Percentiles rank a stretch among this genome's conserved stretches.
Conservation (phyloP, 2,797 vertebrate species). For the Crocodylus rhombifer region DNA sequence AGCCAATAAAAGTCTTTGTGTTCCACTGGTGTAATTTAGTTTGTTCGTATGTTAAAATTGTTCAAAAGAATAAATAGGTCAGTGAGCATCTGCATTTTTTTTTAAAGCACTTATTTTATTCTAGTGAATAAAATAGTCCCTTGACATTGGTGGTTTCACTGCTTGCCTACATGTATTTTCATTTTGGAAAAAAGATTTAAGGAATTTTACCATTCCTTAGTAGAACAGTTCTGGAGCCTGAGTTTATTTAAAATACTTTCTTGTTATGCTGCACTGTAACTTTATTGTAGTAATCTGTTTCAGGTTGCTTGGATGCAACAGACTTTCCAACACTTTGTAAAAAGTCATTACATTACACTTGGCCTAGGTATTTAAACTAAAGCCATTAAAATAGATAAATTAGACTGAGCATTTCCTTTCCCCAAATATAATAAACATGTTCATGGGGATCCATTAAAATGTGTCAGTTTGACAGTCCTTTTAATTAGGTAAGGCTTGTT, state of each 20-base stretch:
- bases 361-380: neutral
- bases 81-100: neutral
- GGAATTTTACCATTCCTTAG: neutral
- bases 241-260: neutral
- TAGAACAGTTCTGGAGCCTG: neutral
- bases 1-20: neutral
- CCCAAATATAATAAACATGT: neutral
- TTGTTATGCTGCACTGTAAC: neutral
- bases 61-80: neutral
- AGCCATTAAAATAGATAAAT: neutral
- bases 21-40: neutral
- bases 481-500: constrained; percentile 28
- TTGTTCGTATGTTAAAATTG: neutral
- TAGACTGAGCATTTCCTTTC: neutral
- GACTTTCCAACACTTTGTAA: neutral
- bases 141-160: neutral
- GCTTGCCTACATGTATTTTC: neutral
- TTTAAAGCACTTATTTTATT: neutral
- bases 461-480: neutral
- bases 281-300: neutral
- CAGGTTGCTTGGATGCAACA: neutral
- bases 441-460: neutral
- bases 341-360: neutral
- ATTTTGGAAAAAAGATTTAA: neutral
- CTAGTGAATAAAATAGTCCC: neutral